phyloP scores from a whole-genome alignment of 2,113 vertebrate genomes.

The Ctenodactylus gundi region DNA sequence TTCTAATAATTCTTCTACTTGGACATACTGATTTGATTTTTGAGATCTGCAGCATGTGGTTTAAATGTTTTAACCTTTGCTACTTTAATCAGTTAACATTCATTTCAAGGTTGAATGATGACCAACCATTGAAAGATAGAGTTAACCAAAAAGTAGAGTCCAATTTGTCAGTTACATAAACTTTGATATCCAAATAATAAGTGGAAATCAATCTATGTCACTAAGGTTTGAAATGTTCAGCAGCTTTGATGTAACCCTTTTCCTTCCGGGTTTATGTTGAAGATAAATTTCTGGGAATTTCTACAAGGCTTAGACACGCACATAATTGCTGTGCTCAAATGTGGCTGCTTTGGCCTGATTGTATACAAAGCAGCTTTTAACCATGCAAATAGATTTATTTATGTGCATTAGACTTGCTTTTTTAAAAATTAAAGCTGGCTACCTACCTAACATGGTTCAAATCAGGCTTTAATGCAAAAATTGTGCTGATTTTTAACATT shows the following conservation, averaged over 20 bases:
- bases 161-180: slow-evolving; percentile 82
- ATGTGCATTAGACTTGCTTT: slow-evolving; percentile 64
- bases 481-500: slow-evolving; percentile 50
- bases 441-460: slow-evolving; percentile 31
- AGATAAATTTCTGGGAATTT: slow-evolving; percentile 57
- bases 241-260: slow-evolving; percentile 60
- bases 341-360: neutral
- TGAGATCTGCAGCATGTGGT: slow-evolving; percentile 84
- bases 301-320: neutral
- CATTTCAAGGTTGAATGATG: slow-evolving; percentile 83
- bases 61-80: slow-evolving; percentile 87
- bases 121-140: slow-evolving; percentile 83
- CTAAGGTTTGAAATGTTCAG: slow-evolving; percentile 62
- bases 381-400: slow-evolving; percentile 59
- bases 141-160: slow-evolving; percentile 80
- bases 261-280: slow-evolving; percentile 20
- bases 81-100: slow-evolving; percentile 87
- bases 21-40: slow-evolving; percentile 88
- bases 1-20: slow-evolving; percentile 87
- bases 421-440: slow-evolving; percentile 7
- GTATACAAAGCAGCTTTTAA: slow-evolving; percentile 43
- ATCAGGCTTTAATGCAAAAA: slow-evolving; percentile 31
- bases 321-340: slow-evolving; percentile 24
- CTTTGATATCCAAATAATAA: slow-evolving; percentile 67
- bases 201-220: slow-evolving; percentile 70